Base-by-base conservation (phyloP, 2,113 vertebrate species). In the Echinops telfairi region DNA sequence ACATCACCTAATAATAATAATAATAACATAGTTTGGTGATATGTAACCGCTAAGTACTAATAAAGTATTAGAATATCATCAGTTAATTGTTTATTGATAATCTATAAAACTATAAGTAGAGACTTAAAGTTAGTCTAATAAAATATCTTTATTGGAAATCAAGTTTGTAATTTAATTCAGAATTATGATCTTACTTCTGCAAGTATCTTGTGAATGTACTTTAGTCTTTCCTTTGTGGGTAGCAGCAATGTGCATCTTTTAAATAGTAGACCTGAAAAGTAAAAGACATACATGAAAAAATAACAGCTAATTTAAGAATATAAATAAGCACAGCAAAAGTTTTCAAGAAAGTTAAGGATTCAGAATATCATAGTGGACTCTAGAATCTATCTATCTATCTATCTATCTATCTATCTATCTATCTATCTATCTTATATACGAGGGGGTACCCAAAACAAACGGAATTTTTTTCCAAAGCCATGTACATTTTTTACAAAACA, bases 241-340 rank as follows among this genome's bases (percentile, higher is more conserved):
- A 99, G 88, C 70, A 99, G 97, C 77, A 99, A 95, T 0, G 99
- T 99, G 86, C 98, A 99, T 92, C 99, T 98, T 96, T 99, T 99
- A 88, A 99, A 98, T 90, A 99, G 95, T 91, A 99, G 79, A 57
- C 99, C 99, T 99, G 96, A 64, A 94, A 82, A 83, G 93, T n/a
- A 93, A 94, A 97, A 89, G 38, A 81, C 53, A 73, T 40, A 71
- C 2, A 8, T 12, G 75, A 62, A 75, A 94, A 88, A 93, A 77
- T 53, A 73, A 68, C 5, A 89, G 84, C 36, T 64, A 31, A 22
- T 76, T 80, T 88, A 60, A 31, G 20, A 60, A 62, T 79, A 71
- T 85, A 33, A 83, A 33, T 58, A 90, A 75, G 20, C 33, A 94
- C n/a, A 33, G 15, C 17, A 70, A 40, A 43, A 80, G 7, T 33